A percentile compares a stretch with the other conserved stretches of the same genome.
Evolutionary conservation across 2,888 invertebrate species (phyloP).

Genomic region (Drosophila pseudotalamancana): DNA sequence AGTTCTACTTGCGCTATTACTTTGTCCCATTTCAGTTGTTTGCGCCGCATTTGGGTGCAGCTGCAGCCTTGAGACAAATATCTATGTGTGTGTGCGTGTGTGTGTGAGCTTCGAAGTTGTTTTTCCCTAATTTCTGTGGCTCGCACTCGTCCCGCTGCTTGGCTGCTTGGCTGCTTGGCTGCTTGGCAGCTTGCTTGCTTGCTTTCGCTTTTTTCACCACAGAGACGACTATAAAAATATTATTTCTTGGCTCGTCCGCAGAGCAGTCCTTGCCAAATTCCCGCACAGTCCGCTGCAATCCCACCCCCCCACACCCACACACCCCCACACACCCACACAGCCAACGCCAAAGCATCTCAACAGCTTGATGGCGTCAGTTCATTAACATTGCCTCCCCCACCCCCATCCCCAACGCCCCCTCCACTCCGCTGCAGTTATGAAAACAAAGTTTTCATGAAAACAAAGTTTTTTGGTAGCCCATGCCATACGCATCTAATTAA

Average conservation of each 20-base stretch:
- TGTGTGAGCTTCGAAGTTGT: conserved; percentile 4
- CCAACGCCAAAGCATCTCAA: neutral
- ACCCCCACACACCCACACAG: neutral
- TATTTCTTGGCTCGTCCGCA: conserved; percentile 24
- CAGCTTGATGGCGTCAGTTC: conserved; percentile 40
- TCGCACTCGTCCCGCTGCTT: neutral
- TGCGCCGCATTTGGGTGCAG: conserved; percentile 20
- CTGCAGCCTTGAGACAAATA: conserved; percentile 49
- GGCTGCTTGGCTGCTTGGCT: too few species aligned
- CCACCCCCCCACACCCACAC: neutral
- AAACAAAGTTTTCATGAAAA: conserved; percentile 24
- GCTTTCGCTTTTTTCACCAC: conserved; percentile 49
- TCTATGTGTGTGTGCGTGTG: neutral
- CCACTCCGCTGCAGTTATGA: neutral
- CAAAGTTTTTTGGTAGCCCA: conserved; percentile 9
- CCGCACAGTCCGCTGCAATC: neutral
- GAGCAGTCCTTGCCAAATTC: conserved; percentile 13
- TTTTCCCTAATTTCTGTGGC: conserved; percentile 11
- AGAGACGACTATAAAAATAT: conserved; percentile 26
- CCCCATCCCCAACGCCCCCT: neutral
- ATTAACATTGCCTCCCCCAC: conserved; percentile 40
- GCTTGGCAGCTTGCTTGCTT: too few species aligned
- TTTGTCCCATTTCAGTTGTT: conserved; percentile 43
- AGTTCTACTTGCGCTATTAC: conserved; percentile 26
- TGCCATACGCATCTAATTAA: conserved; percentile 48